phyloP scores from a whole-genome alignment of 2,797 vertebrate genomes.

The Dipus sagitta region DNA sequence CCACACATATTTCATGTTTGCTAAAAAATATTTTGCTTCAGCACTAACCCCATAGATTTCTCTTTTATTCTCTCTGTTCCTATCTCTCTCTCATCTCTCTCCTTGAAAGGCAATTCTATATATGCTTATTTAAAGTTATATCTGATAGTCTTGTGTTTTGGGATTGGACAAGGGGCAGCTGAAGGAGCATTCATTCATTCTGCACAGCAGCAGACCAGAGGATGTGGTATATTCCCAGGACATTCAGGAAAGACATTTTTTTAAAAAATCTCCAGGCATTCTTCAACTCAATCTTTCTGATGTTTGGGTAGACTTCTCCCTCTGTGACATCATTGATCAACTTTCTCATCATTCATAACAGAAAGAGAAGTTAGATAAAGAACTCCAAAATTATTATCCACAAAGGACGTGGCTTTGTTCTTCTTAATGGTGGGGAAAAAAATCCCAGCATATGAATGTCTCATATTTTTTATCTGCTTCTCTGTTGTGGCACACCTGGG shows the following conservation, averaged over 20 bases:
- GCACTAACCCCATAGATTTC: neutral
- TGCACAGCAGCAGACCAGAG: neutral
- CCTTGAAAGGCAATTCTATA: neutral
- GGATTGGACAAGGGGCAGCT: neutral
- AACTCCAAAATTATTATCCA: neutral
- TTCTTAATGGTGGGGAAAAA: no score
- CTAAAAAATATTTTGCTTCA: constrained; percentile 13
- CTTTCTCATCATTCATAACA: neutral
- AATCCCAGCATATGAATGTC: no score
- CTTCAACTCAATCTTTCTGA: neutral
- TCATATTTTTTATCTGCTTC: no score
- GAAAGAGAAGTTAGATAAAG: neutral
- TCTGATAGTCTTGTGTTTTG: neutral
- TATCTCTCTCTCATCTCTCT: neutral
- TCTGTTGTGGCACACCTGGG: no score
- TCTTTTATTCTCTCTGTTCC: neutral
- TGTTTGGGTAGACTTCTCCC: neutral
- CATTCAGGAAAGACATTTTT: neutral
- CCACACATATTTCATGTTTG: neutral
- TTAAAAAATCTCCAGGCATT: neutral
- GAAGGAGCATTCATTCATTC: neutral
- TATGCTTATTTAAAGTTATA: neutral
- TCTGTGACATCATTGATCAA: neutral
- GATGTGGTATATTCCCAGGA: neutral
- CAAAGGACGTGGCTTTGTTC: no score